Base-by-base conservation (phyloP, 2,888 invertebrate species). In the Clunio marinus region DNA sequence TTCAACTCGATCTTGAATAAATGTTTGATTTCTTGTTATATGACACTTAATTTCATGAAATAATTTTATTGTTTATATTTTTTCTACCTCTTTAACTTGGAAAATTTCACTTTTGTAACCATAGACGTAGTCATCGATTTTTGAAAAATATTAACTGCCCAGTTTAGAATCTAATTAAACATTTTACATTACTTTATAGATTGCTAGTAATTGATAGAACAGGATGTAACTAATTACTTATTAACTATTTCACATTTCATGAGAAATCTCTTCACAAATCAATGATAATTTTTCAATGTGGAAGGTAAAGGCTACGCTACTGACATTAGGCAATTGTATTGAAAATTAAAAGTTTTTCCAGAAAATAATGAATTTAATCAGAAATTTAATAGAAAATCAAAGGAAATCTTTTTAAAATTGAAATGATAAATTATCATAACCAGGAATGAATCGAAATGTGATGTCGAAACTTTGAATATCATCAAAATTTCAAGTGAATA, bases 381-480 rank as follows among this genome's bases (percentile, higher is more conserved):
- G 17, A 22, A 22, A 51, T 13, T 10, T n/a, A 15, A 41, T 17
- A 5, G 51, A 51, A 22, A 22, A 2, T 22, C 51, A 17, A 51
- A 8, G 5, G 4, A 51, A 51, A 51, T n/a, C n/a, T n/a, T n/a
- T n/a, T n/a, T n/a, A n/a, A n/a, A n/a, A n/a, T n/a, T n/a, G n/a
- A n/a, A n/a, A n/a, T n/a, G n/a, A n/a, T n/a, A n/a, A n/a, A n/a
- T n/a, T n/a, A n/a, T n/a, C n/a, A n/a, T n/a, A n/a, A n/a, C n/a
- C n/a, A n/a, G 20, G 13, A n/a, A 57, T 57, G 57, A 25, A 24
- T 25, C 13, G 27, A 57, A 57, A 57, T 57, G 57, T 17, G 5
- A 27, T 8, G 17, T 27, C n/a, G 8, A 57, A 57, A 57, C 15
- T 27, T 27, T 57, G 57, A 57, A 57, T 57, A 27, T 28, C 25